A percentile compares a stretch with the other conserved stretches of the same genome.
Evolutionary conservation across 2,113 vertebrate genomes (phyloP).

Genomic region (Stegostoma tigrinum): DNA sequence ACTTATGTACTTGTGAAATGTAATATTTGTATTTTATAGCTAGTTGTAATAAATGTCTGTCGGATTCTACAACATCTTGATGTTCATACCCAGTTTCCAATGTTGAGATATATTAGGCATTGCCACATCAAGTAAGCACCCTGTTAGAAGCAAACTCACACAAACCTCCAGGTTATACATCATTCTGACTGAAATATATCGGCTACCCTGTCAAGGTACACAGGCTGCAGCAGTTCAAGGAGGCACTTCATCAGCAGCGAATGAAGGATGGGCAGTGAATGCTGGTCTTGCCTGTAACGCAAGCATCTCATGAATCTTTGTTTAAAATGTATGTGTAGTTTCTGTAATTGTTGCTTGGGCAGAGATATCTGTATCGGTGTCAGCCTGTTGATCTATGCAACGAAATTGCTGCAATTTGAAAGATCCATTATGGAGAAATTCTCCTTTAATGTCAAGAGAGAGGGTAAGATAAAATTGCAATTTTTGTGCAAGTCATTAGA

Average conservation of each 20-base stretch:
- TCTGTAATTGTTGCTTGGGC: neutral
- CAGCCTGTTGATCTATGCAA: neutral
- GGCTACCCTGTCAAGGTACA: neutral
- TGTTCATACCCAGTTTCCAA: too few relatives aligned
- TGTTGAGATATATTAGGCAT: too few relatives aligned
- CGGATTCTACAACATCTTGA: too few relatives aligned
- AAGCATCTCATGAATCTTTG: neutral
- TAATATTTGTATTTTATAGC: too few relatives aligned
- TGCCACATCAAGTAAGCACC: too few relatives aligned
- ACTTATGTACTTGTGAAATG: too few relatives aligned
- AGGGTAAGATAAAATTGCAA: neutral
- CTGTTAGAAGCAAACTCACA: too few relatives aligned
- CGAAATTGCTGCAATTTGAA: neutral
- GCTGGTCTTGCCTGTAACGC: neutral
- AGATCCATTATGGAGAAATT: neutral
- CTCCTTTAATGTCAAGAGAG: neutral
- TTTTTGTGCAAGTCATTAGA: neutral
- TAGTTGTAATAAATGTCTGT: too few relatives aligned
- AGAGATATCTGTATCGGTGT: neutral
- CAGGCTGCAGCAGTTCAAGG: neutral
- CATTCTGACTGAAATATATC: too few relatives aligned
- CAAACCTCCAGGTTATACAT: too few relatives aligned
- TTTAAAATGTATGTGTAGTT: neutral
- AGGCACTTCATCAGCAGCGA: neutral
- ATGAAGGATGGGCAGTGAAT: neutral